Evolutionary conservation across 2,888 invertebrate genomes (phyloP), one percentile per base, ranked within the genome.

Genomic region (Steinernema carpocapsae): DNA sequence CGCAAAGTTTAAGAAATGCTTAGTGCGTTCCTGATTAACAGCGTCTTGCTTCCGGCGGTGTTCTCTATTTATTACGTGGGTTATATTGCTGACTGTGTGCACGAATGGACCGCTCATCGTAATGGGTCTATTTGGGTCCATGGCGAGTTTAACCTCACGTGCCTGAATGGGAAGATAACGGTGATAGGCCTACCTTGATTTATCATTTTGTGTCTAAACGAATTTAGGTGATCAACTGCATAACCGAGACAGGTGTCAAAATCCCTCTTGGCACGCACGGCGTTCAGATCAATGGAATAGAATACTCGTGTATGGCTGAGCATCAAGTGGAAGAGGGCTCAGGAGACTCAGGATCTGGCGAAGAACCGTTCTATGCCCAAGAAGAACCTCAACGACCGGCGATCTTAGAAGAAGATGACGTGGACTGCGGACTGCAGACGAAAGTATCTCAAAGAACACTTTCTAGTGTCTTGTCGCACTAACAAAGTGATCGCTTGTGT

Each of bases 221-320:
- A 72, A 22, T 22, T 75, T 79, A 83, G 84, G 82, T 82, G n/a
- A 43, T 82, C 14, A 85, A 85, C 75, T 85, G 85, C 70, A 77
- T 85, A 0, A 85, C 85, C 0, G 80, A 79, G 29, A 59, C 72
- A 12, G 85, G 85, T 14, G 77, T 83, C 29, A 52, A 76, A 10
- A 70, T 85, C 3, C 80, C 83, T 17, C 77, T 85, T 32, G 84
- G 84, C 10, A 78, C 83, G 3, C 74, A 79, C 43, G 76, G 52
- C 1, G 72, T 64, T 26, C 56, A 76, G 17, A 80, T 80, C 48
- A 74, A 82, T 45, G 82, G 79, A 1, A 74, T 79, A 10, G 79
- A 79, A 51, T 82, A 80, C 70, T 74, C 77, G 7, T 85, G 82
- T 45, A n/a, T 77, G 6, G 78, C 37, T 10, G 37, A 3, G 3